Percentiles rank a stretch among this genome's conserved stretches.
phyloP scores from a whole-genome alignment of 2,113 vertebrate genomes.

The Oncorhynchus kisutch region DNA sequence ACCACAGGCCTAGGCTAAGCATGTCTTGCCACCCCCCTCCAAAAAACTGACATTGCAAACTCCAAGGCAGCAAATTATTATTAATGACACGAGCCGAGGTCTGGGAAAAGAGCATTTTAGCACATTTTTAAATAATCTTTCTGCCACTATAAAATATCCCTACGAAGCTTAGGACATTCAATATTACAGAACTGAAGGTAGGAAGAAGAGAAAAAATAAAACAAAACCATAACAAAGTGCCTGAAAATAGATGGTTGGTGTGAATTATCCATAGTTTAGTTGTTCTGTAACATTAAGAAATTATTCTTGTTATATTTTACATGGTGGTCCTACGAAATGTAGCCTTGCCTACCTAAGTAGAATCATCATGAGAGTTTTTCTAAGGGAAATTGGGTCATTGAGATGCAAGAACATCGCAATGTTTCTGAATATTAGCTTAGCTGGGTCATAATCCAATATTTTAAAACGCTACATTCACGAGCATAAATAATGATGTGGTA shows the following conservation, averaged over 20 bases:
- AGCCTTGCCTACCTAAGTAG: too few relatives aligned
- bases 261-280: too few relatives aligned
- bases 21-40: too few relatives aligned
- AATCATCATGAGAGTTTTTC: too few relatives aligned
- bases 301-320: too few relatives aligned
- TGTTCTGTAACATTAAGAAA: too few relatives aligned
- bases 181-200: background rate
- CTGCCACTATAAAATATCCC: constrained; percentile 1
- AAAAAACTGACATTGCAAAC: too few relatives aligned
- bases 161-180: background rate
- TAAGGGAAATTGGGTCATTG: too few relatives aligned
- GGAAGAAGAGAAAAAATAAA: background rate
- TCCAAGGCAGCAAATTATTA: constrained; percentile 39
- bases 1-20: constrained; percentile 8
- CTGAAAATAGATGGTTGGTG: background rate
- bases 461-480: background rate
- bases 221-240: background rate
- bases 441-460: too few relatives aligned
- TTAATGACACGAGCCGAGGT: constrained; percentile 33
- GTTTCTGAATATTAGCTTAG: too few relatives aligned
- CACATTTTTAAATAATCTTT: constrained; percentile 30
- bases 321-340: too few relatives aligned
- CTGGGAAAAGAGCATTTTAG: constrained; percentile 27
- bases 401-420: too few relatives aligned
- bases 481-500: background rate